Conservation (phyloP, 1,140 invertebrate genomes). For the Cyclina sinensis region DNA sequence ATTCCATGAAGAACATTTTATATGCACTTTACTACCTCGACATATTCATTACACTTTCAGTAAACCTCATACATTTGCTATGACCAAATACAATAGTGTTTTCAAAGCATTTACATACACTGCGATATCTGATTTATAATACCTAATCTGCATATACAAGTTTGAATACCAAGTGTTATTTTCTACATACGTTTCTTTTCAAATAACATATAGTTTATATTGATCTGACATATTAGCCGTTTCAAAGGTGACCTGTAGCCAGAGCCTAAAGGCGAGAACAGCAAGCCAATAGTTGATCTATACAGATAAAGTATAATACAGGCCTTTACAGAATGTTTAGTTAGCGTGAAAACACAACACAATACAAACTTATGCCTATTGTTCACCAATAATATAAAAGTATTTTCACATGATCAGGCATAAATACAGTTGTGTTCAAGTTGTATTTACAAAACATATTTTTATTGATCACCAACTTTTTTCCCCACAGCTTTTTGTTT, state of each 20-base stretch:
- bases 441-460: conserved; percentile 1
- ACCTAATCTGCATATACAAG: conserved; percentile 2
- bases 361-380: conserved; percentile 86
- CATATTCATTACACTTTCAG: background rate
- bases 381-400: conserved; percentile 10
- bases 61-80: background rate
- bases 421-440: background rate
- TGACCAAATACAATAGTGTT: background rate
- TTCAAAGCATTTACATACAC: background rate
- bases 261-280: conserved; percentile 9
- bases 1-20: background rate
- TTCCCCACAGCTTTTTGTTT: background rate
- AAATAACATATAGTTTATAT: conserved; percentile 27
- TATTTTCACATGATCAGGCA: background rate
- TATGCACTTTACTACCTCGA: background rate
- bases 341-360: conserved; percentile 42
- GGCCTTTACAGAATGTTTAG: conserved; percentile 21
- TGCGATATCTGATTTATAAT: conserved; percentile 1
- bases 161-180: conserved; percentile 8
- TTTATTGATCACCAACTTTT: background rate
- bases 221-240: conserved; percentile 35
- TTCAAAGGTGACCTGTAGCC: conserved; percentile 18
- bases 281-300: conserved; percentile 6
- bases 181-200: conserved; percentile 23
- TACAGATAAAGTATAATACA: background rate